Conservation (phyloP, 1,140 invertebrate species). For the Apocrypta bakeri region DNA sequence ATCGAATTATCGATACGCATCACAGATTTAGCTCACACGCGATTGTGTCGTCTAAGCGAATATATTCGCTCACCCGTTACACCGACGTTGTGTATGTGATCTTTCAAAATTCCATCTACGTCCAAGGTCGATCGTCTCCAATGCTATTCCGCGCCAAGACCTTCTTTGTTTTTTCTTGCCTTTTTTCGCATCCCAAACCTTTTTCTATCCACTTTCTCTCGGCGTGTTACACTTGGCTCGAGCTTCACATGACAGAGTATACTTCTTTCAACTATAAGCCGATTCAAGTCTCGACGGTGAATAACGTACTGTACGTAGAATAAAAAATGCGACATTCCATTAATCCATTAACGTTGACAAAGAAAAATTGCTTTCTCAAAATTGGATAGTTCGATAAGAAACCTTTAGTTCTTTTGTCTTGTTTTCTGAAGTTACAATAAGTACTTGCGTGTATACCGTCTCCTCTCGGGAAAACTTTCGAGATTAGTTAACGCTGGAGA, state of each 20-base stretch:
- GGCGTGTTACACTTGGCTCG: neutral
- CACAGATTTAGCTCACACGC: neutral
- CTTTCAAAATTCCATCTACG: constrained; percentile 32
- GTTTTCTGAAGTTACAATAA: neutral
- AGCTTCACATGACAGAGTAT: neutral
- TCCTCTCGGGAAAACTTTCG: neutral
- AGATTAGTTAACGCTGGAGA: neutral
- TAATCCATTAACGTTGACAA: too few species aligned
- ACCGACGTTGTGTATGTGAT: constrained; percentile 28
- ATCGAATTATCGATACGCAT: neutral
- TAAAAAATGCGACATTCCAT: neutral
- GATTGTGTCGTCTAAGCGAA: neutral
- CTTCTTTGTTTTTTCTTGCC: constrained; percentile 12
- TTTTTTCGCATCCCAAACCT: neutral
- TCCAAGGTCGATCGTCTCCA: constrained; percentile 37
- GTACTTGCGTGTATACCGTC: neutral
- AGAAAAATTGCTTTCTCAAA: neutral
- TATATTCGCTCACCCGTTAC: constrained; percentile 30
- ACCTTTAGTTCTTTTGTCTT: neutral
- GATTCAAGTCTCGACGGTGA: too few species aligned
- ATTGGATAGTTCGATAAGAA: neutral
- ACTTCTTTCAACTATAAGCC: neutral
- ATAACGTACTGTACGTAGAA: neutral
- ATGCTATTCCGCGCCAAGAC: constrained; percentile 35
- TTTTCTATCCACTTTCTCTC: neutral